A percentile compares a stretch with the other conserved stretches of the same genome.
Conservation (phyloP, 92 coral and sea anemone genomes). For the Virgularia gustaviana region DNA sequence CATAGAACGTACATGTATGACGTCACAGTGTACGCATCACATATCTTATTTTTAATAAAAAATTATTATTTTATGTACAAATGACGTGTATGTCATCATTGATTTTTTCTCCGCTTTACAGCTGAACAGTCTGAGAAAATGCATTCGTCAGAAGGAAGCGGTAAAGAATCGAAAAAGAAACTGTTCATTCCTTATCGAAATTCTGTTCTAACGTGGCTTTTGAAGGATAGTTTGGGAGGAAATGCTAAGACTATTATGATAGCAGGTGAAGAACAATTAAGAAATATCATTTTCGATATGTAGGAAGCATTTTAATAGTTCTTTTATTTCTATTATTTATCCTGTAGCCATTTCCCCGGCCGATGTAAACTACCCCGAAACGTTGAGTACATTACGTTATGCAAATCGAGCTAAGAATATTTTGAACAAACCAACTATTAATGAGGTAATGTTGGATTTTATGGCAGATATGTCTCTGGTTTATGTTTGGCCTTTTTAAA, state of each 20-base stretch:
- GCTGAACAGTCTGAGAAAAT: slow-evolving; percentile 53
- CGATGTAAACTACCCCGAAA: slow-evolving; percentile 91
- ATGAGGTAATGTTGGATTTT: slow-evolving; percentile 60
- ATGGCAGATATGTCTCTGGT: neutral
- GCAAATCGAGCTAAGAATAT: slow-evolving; percentile 98
- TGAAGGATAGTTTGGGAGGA: slow-evolving; percentile 96
- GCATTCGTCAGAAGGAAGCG: slow-evolving; percentile 64
- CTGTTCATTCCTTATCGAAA: slow-evolving; percentile 93
- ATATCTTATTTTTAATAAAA: neutral
- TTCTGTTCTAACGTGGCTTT: slow-evolving; percentile 94
- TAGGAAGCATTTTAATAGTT: neutral
- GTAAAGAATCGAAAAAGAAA: slow-evolving; percentile 80
- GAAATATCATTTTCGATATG: neutral
- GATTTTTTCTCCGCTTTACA: slow-evolving; percentile 3
- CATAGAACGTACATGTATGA: neutral
- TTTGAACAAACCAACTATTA: slow-evolving; percentile 90
- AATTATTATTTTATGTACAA: too few relatives aligned
- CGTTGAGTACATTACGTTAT: slow-evolving; percentile 85
- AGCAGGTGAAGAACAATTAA: slow-evolving; percentile 60
- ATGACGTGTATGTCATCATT: too few relatives aligned
- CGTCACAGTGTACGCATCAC: neutral
- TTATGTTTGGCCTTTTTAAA: neutral
- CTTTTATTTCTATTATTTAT: neutral
- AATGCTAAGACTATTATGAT: slow-evolving; percentile 99
- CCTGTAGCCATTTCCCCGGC: slow-evolving; percentile 97